A percentile compares a stretch with the other conserved stretches of the same genome.
Evolutionary conservation across 2,797 vertebrate genomes (phyloP).

Genomic region (Pogonophryne albipinna): DNA sequence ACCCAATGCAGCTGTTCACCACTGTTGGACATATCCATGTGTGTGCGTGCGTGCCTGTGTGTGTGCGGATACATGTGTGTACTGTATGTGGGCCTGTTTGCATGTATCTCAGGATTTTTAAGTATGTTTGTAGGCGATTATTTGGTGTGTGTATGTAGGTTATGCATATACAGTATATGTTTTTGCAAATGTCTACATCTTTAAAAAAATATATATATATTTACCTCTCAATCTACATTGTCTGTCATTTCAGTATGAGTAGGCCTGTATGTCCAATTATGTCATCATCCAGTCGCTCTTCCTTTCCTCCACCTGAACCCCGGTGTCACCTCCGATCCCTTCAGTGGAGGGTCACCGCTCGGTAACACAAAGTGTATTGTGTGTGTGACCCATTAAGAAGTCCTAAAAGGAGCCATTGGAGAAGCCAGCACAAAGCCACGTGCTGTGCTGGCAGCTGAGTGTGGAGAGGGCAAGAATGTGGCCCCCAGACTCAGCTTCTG

Average conservation of each 20-base stretch:
- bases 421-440: slow-evolving; percentile 71
- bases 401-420: slow-evolving; percentile 69
- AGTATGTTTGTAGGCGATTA: slow-evolving; percentile 1
- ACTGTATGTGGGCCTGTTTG: slow-evolving; percentile 30
- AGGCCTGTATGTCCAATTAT: neutral
- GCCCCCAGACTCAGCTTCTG: slow-evolving; percentile 66
- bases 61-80: slow-evolving; percentile 26
- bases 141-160: slow-evolving; percentile 16
- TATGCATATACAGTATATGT: neutral
- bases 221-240: slow-evolving; percentile 27
- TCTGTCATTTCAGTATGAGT: slow-evolving; percentile 12
- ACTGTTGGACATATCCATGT: slow-evolving; percentile 80
- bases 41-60: slow-evolving; percentile 48
- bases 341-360: slow-evolving; percentile 55
- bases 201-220: no score
- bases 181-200: neutral
- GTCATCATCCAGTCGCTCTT: neutral
- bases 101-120: neutral
- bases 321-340: slow-evolving; percentile 47
- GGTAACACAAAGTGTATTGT: slow-evolving; percentile 63
- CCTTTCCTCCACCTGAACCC: slow-evolving; percentile 55
- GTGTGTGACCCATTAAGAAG: slow-evolving; percentile 67
- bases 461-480: slow-evolving; percentile 76
- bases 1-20: slow-evolving; percentile 85
- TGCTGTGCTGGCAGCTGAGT: slow-evolving; percentile 75